phyloP scores from a whole-genome alignment of 2,888 invertebrate species.

The Scaptomyza polygonia region DNA sequence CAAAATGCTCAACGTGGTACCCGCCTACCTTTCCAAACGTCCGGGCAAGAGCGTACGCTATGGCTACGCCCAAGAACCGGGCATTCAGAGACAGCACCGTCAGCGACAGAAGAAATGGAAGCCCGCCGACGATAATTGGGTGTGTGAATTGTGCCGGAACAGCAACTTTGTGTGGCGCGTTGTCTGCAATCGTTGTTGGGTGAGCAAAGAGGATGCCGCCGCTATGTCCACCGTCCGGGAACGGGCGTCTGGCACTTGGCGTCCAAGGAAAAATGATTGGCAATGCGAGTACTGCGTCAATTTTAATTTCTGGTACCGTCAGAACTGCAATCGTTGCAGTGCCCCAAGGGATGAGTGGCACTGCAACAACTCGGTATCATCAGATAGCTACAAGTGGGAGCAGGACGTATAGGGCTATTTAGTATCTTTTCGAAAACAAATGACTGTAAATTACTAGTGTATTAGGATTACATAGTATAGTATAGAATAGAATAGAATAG shows the following conservation, averaged over 20 bases:
- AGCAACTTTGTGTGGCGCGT: constrained; percentile 73
- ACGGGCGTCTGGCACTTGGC: constrained; percentile 10
- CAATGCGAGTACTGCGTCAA: constrained; percentile 55
- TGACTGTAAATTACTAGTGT: constrained; percentile 36
- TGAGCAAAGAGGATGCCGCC: constrained; percentile 30
- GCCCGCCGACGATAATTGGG: constrained; percentile 68
- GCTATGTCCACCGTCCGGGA: not conserved
- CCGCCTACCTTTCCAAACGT: constrained; percentile 63
- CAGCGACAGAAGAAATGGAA: constrained; percentile 59
- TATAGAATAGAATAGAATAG: too few relatives aligned
- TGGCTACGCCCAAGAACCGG: constrained; percentile 45
- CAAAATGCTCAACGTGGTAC: constrained; percentile 50
- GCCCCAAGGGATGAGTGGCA: constrained; percentile 37
- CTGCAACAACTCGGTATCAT: constrained; percentile 26
- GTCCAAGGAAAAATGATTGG: constrained; percentile 54
- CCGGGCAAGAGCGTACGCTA: constrained; percentile 52
- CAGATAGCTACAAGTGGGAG: constrained; percentile 59
- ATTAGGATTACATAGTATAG: constrained; percentile 3
- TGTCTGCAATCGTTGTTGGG: constrained; percentile 60
- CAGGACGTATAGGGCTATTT: constrained; percentile 34
- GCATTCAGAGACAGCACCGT: constrained; percentile 32
- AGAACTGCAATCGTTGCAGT: constrained; percentile 63
- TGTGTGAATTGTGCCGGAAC: constrained; percentile 56
- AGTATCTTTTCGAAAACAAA: constrained; percentile 3
- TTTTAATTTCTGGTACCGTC: constrained; percentile 64